These are phyloP conservation scores for Drepanosiphum platanoidis DNA, from an alignment of 2,888 invertebrate genomes.

Conservation along the genomic window DNA sequence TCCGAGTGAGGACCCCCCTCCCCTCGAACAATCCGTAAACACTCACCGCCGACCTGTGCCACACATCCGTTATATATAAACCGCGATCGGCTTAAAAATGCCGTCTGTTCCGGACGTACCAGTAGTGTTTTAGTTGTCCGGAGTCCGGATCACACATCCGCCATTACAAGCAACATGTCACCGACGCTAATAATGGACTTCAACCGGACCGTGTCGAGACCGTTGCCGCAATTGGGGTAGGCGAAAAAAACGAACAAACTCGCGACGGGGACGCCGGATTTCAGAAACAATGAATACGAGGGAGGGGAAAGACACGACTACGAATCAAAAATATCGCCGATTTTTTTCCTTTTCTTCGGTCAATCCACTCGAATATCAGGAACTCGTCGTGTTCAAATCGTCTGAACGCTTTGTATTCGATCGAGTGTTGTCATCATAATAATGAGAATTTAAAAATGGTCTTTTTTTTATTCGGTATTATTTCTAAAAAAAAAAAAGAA, in stretches of 20 bases:
- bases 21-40: slow-evolving; percentile 5
- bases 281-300: background rate
- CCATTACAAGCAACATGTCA: background rate
- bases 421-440: too few relatives aligned
- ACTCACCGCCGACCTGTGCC: background rate
- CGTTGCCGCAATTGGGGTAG: slow-evolving; percentile 46
- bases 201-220: slow-evolving; percentile 46
- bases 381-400: too few relatives aligned
- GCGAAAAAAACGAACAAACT: background rate
- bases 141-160: slow-evolving; percentile 2
- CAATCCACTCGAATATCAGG: too few relatives aligned
- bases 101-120: slow-evolving; percentile 25
- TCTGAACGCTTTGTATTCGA: too few relatives aligned
- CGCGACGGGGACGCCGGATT: too few relatives aligned
- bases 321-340: too few relatives aligned
- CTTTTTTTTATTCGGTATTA: too few relatives aligned
- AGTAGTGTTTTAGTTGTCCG: slow-evolving; percentile 58
- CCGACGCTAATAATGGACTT: slow-evolving; percentile 43
- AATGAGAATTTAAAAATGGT: too few relatives aligned
- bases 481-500: too few relatives aligned
- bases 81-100: slow-evolving; percentile 32
- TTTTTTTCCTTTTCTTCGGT: too few relatives aligned
- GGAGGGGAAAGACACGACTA: too few relatives aligned
- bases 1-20: slow-evolving; percentile 8
- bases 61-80: background rate